phyloP scores from a whole-genome alignment of 92 coral and sea anemone species.

The Porites cylindrica region DNA sequence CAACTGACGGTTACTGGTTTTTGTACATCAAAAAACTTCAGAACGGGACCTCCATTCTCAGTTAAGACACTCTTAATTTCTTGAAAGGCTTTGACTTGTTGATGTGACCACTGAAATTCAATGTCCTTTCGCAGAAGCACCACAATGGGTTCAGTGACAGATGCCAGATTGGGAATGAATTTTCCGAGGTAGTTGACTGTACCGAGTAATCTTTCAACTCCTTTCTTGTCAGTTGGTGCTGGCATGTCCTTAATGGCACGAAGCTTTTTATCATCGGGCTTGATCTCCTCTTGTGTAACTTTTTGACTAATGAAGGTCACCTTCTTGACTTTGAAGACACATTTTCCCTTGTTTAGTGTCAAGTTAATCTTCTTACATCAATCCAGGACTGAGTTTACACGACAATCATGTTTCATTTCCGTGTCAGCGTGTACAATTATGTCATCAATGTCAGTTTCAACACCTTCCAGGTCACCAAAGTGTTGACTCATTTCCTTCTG shows the following conservation, averaged over 20 bases:
- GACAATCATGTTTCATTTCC: conserved; percentile 46
- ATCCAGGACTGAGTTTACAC: conserved; percentile 45
- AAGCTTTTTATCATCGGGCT: conserved; percentile 17
- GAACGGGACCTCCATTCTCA: background rate
- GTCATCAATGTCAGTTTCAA: background rate
- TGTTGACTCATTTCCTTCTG: conserved; percentile 42
- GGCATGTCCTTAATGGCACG: conserved; percentile 43
- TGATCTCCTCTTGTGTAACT: conserved; percentile 7
- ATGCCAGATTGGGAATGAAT: conserved; percentile 40
- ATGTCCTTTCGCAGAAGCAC: background rate
- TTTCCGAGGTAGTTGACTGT: conserved; percentile 46
- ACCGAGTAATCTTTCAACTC: conserved; percentile 46
- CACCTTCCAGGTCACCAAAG: conserved; percentile 49
- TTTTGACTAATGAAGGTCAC: conserved; percentile 59
- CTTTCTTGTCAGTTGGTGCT: conserved; percentile 54
- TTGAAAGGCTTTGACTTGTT: conserved; percentile 39
- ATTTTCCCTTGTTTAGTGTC: conserved; percentile 34
- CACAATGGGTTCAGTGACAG: conserved; percentile 39
- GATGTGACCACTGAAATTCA: conserved; percentile 39
- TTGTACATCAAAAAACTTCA: background rate
- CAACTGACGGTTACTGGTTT: conserved; percentile 11
- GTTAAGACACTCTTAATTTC: background rate
- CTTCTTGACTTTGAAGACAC: conserved; percentile 47
- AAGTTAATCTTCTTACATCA: conserved; percentile 9
- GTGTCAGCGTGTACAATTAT: background rate